Evolutionary conservation across 2,113 vertebrate genomes (phyloP).

Genomic region (Anser cygnoides): DNA sequence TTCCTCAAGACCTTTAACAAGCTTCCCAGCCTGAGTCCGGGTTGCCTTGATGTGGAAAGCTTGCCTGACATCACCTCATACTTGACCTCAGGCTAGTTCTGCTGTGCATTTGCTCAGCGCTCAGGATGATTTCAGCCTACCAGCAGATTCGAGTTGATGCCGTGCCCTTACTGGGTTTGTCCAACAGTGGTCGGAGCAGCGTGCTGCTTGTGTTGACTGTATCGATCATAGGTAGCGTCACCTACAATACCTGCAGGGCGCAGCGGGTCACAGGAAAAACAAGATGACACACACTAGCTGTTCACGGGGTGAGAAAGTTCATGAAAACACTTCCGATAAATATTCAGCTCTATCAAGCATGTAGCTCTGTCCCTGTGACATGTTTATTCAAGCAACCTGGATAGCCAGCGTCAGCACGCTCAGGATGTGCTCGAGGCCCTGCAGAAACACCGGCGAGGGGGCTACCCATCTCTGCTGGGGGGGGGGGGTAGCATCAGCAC

Average conservation of each 20-base stretch:
- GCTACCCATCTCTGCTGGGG: background rate
- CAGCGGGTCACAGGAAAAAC: background rate
- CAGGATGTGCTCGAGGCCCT: background rate
- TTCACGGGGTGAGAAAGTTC: background rate
- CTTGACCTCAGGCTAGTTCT: background rate
- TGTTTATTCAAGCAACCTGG: background rate
- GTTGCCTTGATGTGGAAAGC: background rate
- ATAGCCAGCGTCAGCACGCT: accelerated
- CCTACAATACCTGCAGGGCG: background rate
- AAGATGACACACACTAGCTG: background rate
- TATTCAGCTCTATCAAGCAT: background rate
- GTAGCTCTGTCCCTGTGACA: background rate
- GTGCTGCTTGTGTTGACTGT: background rate
- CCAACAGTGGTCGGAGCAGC: background rate
- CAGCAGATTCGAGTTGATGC: background rate
- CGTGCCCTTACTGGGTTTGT: background rate
- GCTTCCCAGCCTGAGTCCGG: background rate
- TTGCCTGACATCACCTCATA: background rate
- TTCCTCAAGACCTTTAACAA: background rate
- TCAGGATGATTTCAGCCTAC: background rate
- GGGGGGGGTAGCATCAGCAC: background rate
- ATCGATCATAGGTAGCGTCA: background rate
- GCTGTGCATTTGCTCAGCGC: background rate
- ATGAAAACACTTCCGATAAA: background rate
- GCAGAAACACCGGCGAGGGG: background rate